Conservation (phyloP, 2,113 vertebrate genomes). For the Petrocephalus microphthalmus region DNA sequence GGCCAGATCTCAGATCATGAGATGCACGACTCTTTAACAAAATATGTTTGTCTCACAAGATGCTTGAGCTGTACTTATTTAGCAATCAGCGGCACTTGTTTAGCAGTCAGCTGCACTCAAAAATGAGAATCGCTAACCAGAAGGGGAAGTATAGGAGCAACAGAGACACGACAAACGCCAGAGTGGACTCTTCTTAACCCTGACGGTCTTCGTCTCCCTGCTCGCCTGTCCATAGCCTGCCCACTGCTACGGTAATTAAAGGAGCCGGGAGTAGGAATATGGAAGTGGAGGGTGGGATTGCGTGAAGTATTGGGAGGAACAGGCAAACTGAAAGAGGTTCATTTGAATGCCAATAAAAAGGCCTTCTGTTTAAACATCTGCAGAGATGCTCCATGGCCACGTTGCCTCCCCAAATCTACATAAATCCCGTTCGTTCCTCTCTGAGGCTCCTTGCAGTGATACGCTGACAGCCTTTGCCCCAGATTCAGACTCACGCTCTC, state of each 20-base stretch:
- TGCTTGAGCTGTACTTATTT: neutral
- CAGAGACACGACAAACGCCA: neutral
- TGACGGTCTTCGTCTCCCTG: neutral
- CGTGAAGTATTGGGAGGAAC: conserved; percentile 65
- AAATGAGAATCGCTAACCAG: neutral
- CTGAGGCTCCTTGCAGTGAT: conserved; percentile 57
- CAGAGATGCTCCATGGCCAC: conserved; percentile 62
- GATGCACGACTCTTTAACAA: neutral
- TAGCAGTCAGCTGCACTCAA: neutral
- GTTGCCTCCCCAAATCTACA: conserved; percentile 62
- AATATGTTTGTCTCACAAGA: neutral
- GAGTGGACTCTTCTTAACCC: neutral
- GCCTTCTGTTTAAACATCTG: conserved; percentile 68
- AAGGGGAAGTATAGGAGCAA: neutral
- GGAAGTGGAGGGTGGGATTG: conserved; percentile 66
- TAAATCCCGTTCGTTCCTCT: conserved; percentile 72
- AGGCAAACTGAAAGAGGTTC: conserved; percentile 66
- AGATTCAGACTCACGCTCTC: conserved; percentile 15
- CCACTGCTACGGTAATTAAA: conserved; percentile 68
- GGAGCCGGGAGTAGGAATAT: conserved; percentile 64
- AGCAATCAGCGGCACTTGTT: neutral
- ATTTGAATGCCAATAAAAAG: conserved; percentile 73
- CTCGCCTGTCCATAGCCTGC: neutral
- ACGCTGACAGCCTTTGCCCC: conserved; percentile 42
- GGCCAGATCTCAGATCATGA: neutral